phyloP scores from a whole-genome alignment of 1,140 invertebrate genomes.

The Philotrypesis tridentata region DNA sequence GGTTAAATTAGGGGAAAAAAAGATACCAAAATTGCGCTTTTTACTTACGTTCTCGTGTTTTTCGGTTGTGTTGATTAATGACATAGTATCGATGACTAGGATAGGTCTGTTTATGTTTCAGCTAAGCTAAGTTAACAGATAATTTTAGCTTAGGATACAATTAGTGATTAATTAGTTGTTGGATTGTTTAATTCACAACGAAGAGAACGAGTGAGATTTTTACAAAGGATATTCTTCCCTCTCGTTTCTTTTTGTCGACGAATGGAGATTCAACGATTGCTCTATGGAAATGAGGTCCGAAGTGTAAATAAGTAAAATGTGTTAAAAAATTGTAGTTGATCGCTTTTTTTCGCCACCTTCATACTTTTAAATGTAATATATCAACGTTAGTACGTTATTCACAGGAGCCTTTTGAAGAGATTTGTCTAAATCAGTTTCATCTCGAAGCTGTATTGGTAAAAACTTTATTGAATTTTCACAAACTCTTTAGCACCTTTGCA shows the following conservation, averaged over 20 bases:
- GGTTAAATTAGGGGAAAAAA: constrained; percentile 31
- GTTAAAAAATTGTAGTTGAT: constrained; percentile 45
- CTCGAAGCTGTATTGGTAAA: constrained; percentile 19
- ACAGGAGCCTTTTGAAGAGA: neutral
- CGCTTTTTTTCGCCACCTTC: constrained; percentile 44
- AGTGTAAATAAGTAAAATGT: constrained; percentile 52
- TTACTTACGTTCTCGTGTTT: constrained; percentile 39
- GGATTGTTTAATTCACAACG: constrained; percentile 41
- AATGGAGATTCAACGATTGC: constrained; percentile 31
- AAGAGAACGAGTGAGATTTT: constrained; percentile 47
- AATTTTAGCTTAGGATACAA: constrained; percentile 46
- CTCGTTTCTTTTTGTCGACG: constrained; percentile 35
- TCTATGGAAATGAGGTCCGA: constrained; percentile 42
- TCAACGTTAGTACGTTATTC: constrained; percentile 14
- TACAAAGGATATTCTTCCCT: constrained; percentile 36
- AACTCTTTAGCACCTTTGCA: constrained; percentile 8
- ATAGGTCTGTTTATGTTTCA: constrained; percentile 51
- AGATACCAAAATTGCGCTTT: constrained; percentile 20
- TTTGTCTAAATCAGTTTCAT: constrained; percentile 24
- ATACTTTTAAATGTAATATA: constrained; percentile 38
- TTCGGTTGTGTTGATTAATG: constrained; percentile 48
- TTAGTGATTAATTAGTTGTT: constrained; percentile 35
- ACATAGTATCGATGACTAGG: constrained; percentile 47
- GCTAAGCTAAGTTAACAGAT: constrained; percentile 45
- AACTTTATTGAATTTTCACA: constrained; percentile 23